These are phyloP conservation scores for Ophiodon elongatus DNA, from an alignment of 2,113 vertebrate genomes.

Conservation along the genomic window DNA sequence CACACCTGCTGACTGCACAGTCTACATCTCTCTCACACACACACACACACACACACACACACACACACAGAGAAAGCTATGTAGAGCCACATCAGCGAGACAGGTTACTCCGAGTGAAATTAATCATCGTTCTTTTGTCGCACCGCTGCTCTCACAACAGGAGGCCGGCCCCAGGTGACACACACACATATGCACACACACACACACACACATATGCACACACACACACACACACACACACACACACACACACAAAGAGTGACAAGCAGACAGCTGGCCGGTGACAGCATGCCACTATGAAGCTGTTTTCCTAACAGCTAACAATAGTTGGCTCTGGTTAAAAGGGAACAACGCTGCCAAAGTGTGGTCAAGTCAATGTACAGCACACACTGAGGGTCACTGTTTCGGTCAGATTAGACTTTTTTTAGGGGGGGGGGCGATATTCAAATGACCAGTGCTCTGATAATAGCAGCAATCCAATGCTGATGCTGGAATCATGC, in stretches of 20 bases:
- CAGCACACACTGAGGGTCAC: not conserved
- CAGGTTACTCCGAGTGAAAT: slow-evolving; percentile 81
- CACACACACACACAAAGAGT: slow-evolving; percentile 50
- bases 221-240: slow-evolving; percentile 23
- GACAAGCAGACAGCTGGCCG: slow-evolving; percentile 76
- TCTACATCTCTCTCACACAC: slow-evolving; percentile 56
- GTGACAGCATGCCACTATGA: slow-evolving; percentile 67
- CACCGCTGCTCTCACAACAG: slow-evolving; percentile 79
- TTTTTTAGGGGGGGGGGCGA: not conserved
- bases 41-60: slow-evolving; percentile 30
- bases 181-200: slow-evolving; percentile 32
- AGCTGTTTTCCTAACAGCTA: slow-evolving; percentile 65
- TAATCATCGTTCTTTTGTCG: slow-evolving; percentile 83
- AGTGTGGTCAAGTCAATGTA: slow-evolving; percentile 18
- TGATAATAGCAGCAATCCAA: not conserved
- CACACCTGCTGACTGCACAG: slow-evolving; percentile 84
- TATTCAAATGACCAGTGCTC: not conserved
- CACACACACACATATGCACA: slow-evolving; percentile 24
- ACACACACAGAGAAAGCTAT: slow-evolving; percentile 21
- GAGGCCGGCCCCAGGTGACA: slow-evolving; percentile 70
- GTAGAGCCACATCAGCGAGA: slow-evolving; percentile 64
- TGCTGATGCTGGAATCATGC: not conserved
- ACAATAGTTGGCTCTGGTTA: slow-evolving; percentile 54
- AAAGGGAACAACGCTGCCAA: slow-evolving; percentile 43
- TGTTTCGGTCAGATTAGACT: not conserved